These are phyloP conservation scores for Drosophila setifemur DNA, from an alignment of 1,140 invertebrate species.

Conservation along the genomic window DNA sequence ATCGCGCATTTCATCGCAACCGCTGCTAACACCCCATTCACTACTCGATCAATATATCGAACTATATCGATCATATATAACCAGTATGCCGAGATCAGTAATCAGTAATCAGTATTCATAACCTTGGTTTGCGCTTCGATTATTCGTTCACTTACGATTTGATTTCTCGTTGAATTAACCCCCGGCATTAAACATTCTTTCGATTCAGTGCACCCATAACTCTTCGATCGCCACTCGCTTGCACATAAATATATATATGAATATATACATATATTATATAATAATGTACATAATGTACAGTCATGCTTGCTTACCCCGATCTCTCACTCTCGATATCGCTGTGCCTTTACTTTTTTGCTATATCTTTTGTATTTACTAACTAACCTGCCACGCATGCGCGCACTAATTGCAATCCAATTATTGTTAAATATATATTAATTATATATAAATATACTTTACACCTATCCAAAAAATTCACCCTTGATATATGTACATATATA, in stretches of 20 bases:
- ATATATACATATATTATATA: conserved; percentile 2
- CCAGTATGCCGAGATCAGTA: background rate
- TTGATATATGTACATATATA: no score
- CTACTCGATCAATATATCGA: conserved; percentile 21
- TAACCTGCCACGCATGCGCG: conserved; percentile 29
- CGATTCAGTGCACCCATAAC: conserved; percentile 26
- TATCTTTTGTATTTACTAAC: background rate
- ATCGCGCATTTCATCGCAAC: conserved; percentile 55
- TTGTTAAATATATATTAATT: background rate
- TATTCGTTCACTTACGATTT: conserved; percentile 20
- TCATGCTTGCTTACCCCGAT: conserved; percentile 36
- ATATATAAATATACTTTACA: background rate
- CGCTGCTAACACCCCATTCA: conserved; percentile 24
- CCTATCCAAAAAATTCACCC: no score
- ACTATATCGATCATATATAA: background rate
- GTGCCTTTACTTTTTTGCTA: background rate
- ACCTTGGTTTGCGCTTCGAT: conserved; percentile 55
- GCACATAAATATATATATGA: background rate
- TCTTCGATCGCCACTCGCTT: background rate
- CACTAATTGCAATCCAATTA: conserved; percentile 26
- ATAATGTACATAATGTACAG: conserved; percentile 36
- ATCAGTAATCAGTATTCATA: conserved; percentile 24
- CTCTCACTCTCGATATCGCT: background rate
- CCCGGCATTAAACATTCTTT: conserved; percentile 26
- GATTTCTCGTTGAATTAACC: conserved; percentile 27